phyloP scores from a whole-genome alignment of 2,888 invertebrate genomes.

The Sminthurides aquaticus region DNA sequence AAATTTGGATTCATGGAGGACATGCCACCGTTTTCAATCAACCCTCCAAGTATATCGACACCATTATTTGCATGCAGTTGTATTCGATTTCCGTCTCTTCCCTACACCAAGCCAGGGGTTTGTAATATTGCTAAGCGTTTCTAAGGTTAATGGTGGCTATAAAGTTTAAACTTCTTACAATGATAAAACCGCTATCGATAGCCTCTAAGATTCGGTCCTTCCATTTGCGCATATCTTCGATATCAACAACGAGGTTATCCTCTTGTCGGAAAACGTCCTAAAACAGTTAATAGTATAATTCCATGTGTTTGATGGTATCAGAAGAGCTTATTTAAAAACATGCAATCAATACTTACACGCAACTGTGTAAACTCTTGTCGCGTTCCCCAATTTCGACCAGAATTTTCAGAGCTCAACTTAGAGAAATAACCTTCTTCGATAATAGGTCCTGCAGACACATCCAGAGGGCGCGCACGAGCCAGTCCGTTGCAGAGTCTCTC shows the following conservation, averaged over 20 bases:
- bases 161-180: too few species aligned
- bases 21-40: slow-evolving; percentile 61
- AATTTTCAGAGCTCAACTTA: slow-evolving; percentile 52
- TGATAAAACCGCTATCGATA: slow-evolving; percentile 54
- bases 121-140: neutral
- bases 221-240: slow-evolving; percentile 67
- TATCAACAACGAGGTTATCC: slow-evolving; percentile 5
- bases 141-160: too few species aligned
- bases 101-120: neutral
- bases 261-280: neutral
- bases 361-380: slow-evolving; percentile 32
- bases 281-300: neutral
- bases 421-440: slow-evolving; percentile 75
- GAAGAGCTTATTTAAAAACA: too few species aligned
- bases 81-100: slow-evolving; percentile 50
- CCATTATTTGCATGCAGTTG: slow-evolving; percentile 60
- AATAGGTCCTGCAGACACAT: slow-evolving; percentile 57
- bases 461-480: slow-evolving; percentile 57
- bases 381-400: slow-evolving; percentile 31
- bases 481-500: slow-evolving; percentile 68
- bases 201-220: slow-evolving; percentile 64
- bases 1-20: slow-evolving; percentile 48
- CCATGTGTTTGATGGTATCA: too few species aligned
- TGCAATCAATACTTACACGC: neutral
- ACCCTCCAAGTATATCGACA: slow-evolving; percentile 72